Evolutionary conservation across 2,888 invertebrate genomes (phyloP).

Genomic region (Criorhina ranunculi): DNA sequence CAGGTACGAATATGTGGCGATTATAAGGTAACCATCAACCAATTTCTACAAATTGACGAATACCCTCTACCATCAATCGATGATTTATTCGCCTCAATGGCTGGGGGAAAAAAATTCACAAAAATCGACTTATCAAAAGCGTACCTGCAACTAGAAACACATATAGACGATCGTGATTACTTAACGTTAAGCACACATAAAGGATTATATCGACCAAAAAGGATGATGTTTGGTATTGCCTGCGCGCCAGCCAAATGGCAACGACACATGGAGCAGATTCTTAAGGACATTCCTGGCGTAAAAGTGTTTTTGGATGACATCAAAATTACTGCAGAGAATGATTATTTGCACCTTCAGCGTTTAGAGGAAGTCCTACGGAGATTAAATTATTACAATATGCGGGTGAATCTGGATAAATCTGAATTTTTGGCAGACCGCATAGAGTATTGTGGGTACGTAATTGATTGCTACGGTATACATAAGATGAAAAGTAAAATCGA

Average conservation of each 20-base stretch:
- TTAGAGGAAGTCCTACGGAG: slow-evolving; percentile 77
- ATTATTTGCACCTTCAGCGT: slow-evolving; percentile 76
- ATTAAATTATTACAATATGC: slow-evolving; percentile 76
- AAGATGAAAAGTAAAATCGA: slow-evolving; percentile 78
- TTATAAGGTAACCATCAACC: slow-evolving; percentile 76
- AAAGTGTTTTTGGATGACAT: slow-evolving; percentile 79
- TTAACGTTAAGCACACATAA: slow-evolving; percentile 81
- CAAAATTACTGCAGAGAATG: slow-evolving; percentile 75
- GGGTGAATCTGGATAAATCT: slow-evolving; percentile 78
- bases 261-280: slow-evolving; percentile 78
- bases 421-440: slow-evolving; percentile 78
- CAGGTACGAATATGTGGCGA: slow-evolving; percentile 77
- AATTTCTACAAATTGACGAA: slow-evolving; percentile 69
- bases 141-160: slow-evolving; percentile 80
- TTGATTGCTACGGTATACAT: slow-evolving; percentile 78
- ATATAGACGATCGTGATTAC: slow-evolving; percentile 78
- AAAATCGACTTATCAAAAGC: slow-evolving; percentile 79
- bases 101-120: slow-evolving; percentile 71
- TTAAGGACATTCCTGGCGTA: slow-evolving; percentile 78
- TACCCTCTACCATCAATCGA: slow-evolving; percentile 77
- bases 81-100: slow-evolving; percentile 75
- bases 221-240: slow-evolving; percentile 80
- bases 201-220: slow-evolving; percentile 79
- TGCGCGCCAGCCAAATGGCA: slow-evolving; percentile 80
- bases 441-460: slow-evolving; percentile 79